Evolutionary conservation across 2,113 vertebrate species (phyloP).

Genomic region (Apistogramma diplotaenia): DNA sequence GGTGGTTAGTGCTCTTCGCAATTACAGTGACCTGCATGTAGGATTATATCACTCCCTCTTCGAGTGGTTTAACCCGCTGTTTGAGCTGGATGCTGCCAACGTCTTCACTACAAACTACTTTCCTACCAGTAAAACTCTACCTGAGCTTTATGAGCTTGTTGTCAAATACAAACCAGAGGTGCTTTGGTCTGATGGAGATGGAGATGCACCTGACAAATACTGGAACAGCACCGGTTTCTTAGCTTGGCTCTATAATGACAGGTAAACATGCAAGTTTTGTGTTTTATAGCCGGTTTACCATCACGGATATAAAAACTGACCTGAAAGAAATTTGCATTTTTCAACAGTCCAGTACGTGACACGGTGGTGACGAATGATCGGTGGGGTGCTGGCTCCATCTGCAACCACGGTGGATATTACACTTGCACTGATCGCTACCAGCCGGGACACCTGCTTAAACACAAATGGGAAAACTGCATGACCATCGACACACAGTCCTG

Average conservation of each 20-base stretch:
- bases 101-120: slow-evolving; percentile 81
- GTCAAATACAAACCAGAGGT: slow-evolving; percentile 86
- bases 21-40: slow-evolving; percentile 78
- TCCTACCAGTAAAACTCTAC: slow-evolving; percentile 83
- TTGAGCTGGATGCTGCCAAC: slow-evolving; percentile 77
- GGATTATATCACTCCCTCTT: slow-evolving; percentile 96
- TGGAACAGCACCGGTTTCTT: slow-evolving; percentile 97
- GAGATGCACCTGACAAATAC: slow-evolving; percentile 85
- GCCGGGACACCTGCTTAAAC: slow-evolving; percentile 86
- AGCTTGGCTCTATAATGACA: slow-evolving; percentile 97
- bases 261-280: slow-evolving; percentile 66
- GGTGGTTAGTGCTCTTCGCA: slow-evolving; percentile 80
- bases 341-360: slow-evolving; percentile 86
- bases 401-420: slow-evolving; percentile 89
- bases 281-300: not conserved
- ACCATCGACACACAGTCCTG: slow-evolving; percentile 88
- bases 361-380: slow-evolving; percentile 95
- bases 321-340: not conserved
- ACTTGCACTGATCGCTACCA: slow-evolving; percentile 91
- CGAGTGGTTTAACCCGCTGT: slow-evolving; percentile 96
- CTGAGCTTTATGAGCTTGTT: slow-evolving; percentile 90
- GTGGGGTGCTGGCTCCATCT: slow-evolving; percentile 86
- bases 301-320: not conserved
- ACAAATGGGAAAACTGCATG: slow-evolving; percentile 98
- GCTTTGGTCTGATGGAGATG: slow-evolving; percentile 93